phyloP scores from a whole-genome alignment of 2,797 vertebrate species.

The Sylvilagus floridanus region DNA sequence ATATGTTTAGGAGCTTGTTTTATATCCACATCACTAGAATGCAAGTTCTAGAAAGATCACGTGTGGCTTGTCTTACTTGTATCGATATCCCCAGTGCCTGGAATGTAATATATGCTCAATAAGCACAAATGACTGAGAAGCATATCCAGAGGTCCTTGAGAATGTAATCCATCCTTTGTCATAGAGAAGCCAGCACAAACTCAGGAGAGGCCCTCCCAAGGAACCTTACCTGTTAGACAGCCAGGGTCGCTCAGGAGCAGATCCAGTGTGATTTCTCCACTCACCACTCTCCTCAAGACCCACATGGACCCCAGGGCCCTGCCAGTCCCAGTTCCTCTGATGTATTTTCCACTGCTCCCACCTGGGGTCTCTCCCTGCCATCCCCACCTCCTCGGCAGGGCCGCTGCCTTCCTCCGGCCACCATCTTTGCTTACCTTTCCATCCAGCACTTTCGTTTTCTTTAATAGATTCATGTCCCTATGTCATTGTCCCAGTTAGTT shows the following conservation, averaged over 20 bases:
- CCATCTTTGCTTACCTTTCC: not conserved
- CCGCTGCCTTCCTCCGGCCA: not conserved
- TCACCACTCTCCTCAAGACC: not conserved
- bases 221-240: not conserved
- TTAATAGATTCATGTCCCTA: not conserved
- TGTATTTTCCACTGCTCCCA: not conserved
- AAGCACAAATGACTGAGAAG: not conserved
- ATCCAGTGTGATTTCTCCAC: not conserved
- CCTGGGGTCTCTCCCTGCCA: not conserved
- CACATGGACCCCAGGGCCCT: no score
- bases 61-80: not conserved
- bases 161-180: not conserved
- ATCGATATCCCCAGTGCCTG: not conserved
- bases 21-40: not conserved
- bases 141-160: not conserved
- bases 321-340: not conserved
- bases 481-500: not conserved
- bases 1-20: not conserved
- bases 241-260: not conserved
- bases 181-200: not conserved
- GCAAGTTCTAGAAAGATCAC: not conserved
- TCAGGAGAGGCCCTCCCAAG: not conserved
- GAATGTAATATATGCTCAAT: not conserved
- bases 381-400: not conserved
- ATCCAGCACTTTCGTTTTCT: not conserved